phyloP scores from a whole-genome alignment of 2,113 vertebrate genomes.

The Leuciscus idus region DNA sequence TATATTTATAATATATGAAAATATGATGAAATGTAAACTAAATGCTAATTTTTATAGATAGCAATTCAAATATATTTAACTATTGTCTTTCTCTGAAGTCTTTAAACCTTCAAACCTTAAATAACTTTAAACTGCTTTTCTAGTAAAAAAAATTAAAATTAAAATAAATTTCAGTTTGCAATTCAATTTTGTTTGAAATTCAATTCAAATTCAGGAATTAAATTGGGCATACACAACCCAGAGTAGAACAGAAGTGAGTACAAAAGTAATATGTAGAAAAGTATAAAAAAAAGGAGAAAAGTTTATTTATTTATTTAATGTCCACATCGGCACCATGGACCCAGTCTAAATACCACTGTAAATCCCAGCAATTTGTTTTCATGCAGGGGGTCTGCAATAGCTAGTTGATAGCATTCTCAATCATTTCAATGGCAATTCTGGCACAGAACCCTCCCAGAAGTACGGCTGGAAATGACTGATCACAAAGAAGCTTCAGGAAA shows the following conservation, averaged over 20 bases:
- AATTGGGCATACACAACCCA: background rate
- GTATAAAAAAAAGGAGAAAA: background rate
- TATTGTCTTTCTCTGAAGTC: no score
- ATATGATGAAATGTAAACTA: no score
- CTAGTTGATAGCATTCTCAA: background rate
- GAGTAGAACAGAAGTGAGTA: background rate
- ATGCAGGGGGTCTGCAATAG: background rate
- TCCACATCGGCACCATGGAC: conserved; percentile 38
- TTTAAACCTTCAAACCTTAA: no score
- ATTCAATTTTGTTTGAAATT: background rate
- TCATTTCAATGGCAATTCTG: background rate
- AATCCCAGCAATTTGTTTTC: conserved; percentile 1
- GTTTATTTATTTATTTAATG: background rate
- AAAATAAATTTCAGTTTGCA: no score
- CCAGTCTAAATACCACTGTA: conserved; percentile 43
- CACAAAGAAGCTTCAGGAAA: background rate
- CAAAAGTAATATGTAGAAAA: background rate
- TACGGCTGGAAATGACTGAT: conserved; percentile 13
- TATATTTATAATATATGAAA: no score
- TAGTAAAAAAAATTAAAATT: no score
- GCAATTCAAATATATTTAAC: no score
- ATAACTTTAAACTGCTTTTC: no score
- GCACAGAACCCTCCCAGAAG: background rate
- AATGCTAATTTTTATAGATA: no score
- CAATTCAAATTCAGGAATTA: background rate